Conservation (phyloP, 1,140 invertebrate species). For the Leptopilina clavipes region DNA sequence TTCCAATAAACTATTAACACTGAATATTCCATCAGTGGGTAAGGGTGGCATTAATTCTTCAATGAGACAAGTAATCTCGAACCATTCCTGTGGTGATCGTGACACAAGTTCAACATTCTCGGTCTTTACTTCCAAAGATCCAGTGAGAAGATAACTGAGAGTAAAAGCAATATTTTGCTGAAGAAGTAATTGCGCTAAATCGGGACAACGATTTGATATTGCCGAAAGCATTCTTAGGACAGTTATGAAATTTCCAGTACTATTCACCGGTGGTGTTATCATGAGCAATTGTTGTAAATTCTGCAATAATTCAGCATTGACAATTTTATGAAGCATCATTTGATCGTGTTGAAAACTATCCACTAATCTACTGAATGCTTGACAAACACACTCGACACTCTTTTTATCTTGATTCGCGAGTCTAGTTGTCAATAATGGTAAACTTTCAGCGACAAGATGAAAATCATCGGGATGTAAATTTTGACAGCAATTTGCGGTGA, state of each 20-base stretch:
- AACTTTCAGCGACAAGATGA: constrained; percentile 90
- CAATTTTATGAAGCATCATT: constrained; percentile 93
- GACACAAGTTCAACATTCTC: constrained; percentile 88
- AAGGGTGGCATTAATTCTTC: constrained; percentile 96
- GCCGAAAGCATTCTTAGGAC: constrained; percentile 96
- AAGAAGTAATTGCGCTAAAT: constrained; percentile 91
- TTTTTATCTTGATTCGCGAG: constrained; percentile 97
- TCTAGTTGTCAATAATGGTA: constrained; percentile 89
- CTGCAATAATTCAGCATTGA: constrained; percentile 91
- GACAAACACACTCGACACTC: constrained; percentile 96
- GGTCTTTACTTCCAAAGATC: constrained; percentile 81
- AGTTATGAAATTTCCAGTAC: constrained; percentile 95
- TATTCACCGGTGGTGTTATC: constrained; percentile 93
- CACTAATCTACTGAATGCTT: constrained; percentile 95
- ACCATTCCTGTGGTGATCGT: constrained; percentile 94
- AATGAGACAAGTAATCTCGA: constrained; percentile 96
- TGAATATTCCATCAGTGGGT: constrained; percentile 95
- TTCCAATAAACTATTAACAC: constrained; percentile 90
- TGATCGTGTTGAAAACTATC: constrained; percentile 97
- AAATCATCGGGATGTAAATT: constrained; percentile 96
- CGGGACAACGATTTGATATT: constrained; percentile 95
- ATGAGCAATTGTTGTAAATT: constrained; percentile 96
- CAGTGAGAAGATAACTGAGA: constrained; percentile 91
- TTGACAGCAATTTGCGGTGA: constrained; percentile 97
- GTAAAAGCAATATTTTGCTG: constrained; percentile 97